phyloP scores from a whole-genome alignment of 2,113 vertebrate species.

The Aythya baeri region DNA sequence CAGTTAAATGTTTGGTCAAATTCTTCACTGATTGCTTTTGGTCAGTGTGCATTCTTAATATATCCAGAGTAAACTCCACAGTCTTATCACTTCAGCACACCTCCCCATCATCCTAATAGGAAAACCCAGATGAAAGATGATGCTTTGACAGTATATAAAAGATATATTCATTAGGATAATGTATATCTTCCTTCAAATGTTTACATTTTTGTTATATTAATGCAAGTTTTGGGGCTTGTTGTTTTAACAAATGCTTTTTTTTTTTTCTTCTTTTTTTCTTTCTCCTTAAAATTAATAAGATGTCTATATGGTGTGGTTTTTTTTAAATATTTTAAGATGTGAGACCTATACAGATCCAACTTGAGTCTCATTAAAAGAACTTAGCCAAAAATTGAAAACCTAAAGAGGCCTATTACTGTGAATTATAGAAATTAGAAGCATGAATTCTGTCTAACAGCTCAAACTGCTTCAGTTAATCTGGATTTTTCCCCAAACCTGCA shows the following conservation, averaged over 20 bases:
- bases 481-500: slow-evolving; percentile 39
- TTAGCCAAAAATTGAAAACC: slow-evolving; percentile 38
- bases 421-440: slow-evolving; percentile 46
- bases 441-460: slow-evolving; percentile 47
- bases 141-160: neutral
- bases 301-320: neutral
- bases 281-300: neutral
- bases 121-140: neutral
- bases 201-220: neutral
- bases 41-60: neutral
- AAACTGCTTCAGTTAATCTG: slow-evolving; percentile 36
- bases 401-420: slow-evolving; percentile 52
- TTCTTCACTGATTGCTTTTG: neutral
- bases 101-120: neutral
- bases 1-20: neutral
- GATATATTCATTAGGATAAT: neutral
- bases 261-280: neutral
- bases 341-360: slow-evolving; percentile 23
- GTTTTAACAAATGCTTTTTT: neutral
- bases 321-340: slow-evolving; percentile 46
- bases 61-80: neutral
- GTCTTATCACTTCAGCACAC: neutral
- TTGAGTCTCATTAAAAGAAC: slow-evolving; percentile 58
- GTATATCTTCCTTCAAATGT: neutral
- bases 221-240: neutral